Evolutionary conservation across 1,140 invertebrate species (phyloP), one percentile per base, ranked within the genome.

Genomic region (Asobara japonica): DNA sequence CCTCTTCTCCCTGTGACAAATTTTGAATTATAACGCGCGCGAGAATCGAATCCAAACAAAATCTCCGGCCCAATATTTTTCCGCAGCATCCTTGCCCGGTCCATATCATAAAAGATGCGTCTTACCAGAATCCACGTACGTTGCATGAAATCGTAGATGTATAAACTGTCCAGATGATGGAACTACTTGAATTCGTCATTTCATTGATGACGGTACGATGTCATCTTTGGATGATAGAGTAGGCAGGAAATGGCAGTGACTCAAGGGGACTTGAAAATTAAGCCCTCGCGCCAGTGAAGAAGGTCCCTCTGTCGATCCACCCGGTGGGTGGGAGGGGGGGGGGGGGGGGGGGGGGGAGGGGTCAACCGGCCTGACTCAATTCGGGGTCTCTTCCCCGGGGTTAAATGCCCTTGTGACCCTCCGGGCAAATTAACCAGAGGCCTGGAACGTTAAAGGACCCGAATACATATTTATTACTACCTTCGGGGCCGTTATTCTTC

Each of bases 211-310:
- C 22, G 51, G 18, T 2, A 51, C 45, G 11, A 38, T 38, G 7
- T 38, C 45, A 51, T 51, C 11, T 16, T 51, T 1, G 51, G 16
- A 27, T 22, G 22, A 25, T 18, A 3, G 22, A 25, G 51, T 25
- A 25, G 51, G 22, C 51, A 56, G 51, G 51, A 56, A 56, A 56
- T 56, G 51, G 51, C 22, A 56, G 7, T 56, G 51, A 56, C 51
- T 27, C 51, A 56, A 27, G 18, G 22, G 22, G 51, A 56, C 18
- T 56, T 56, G 20, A 56, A 56, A 27, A 56, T 56, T 56, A 20
- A 56, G 20, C 1, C 7, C 22, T 56, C 18, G 11, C 11, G 22
- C 20, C 6, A 56, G 4, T 56, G 22, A 25, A 56, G 22, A 27
- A 45, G 41, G n/a, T n/a, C n/a, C 11, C 11, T 1, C 4, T 45